Base-by-base conservation (phyloP, 2,113 vertebrate species). In the Cacatua alba region DNA sequence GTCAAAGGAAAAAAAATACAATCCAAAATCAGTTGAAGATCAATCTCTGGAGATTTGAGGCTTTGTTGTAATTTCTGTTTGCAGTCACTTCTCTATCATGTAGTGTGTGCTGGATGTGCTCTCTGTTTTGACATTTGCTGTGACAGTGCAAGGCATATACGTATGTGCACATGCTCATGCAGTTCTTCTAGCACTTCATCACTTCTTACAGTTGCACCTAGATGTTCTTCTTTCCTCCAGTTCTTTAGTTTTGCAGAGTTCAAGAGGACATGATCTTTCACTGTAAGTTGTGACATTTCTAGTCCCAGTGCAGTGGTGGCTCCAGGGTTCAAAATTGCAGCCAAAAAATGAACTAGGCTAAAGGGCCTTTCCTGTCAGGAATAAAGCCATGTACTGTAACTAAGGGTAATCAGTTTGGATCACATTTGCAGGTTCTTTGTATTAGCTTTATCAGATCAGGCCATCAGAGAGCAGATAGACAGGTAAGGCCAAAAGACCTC, bases 401-500 rank as follows among this genome's bases (percentile, higher is more conserved):
- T 46, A 90, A 83, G 85, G 51, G 71, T 75, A 95, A 97, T 97
- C 94, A 48, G 64, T 88, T 94, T 65, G 67, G 93, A 93, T 94
- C 31, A 33, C n/a, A 21, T 87, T 94, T 2, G 14, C 97, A 97
- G 97, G 95, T 97, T 97, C 97, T 98, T 98, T 97, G 71, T 97
- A 97, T 97, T 97, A 97, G 83, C 88, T 97, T 98, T 98, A 98
- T 98, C 98, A 96, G 96, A 94, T 96, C 72, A 82, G 96, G 97
- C 97, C 98, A 96, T 98, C 98, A 82, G 43, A 79, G 96, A 98
- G 90, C 95, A 98, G 95, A 98, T 98, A 98, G 97, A 98, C 97
- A 98, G 98, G 98, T 98, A 98, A 98, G 98, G 98, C 98, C 41
- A 60, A 21, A 92, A 96, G 98, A 98, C 98, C 98, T 95, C 98